phyloP scores from a whole-genome alignment of 2,797 vertebrate species.

The Fringilla coelebs region DNA sequence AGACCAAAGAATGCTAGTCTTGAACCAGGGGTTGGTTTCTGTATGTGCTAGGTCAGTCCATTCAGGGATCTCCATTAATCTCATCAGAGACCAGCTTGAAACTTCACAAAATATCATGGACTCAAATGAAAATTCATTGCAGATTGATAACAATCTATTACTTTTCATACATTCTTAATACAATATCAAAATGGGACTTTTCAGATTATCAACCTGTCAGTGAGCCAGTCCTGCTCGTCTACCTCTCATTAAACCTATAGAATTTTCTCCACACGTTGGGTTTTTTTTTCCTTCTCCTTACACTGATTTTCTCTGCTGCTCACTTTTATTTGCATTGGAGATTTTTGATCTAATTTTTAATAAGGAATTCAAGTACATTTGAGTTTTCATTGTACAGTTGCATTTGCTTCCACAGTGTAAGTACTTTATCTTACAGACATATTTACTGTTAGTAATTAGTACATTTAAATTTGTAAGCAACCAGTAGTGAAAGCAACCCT shows the following conservation, averaged over 20 bases:
- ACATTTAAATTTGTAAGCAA: background rate
- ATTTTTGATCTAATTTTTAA: background rate
- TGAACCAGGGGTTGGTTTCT: background rate
- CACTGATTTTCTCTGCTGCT: background rate
- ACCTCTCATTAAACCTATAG: background rate
- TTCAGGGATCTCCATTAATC: background rate
- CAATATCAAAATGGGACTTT: background rate
- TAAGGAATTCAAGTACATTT: background rate
- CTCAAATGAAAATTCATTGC: background rate
- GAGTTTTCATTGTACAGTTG: background rate
- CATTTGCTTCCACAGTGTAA: background rate
- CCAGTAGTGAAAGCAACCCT: background rate
- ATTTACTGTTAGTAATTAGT: background rate
- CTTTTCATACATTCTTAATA: background rate
- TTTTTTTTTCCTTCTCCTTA: background rate
- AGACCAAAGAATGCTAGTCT: background rate
- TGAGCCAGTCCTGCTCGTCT: background rate
- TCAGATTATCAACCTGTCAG: background rate
- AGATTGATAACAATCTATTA: background rate
- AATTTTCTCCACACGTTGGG: accelerated
- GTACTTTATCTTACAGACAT: background rate
- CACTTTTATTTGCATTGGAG: background rate
- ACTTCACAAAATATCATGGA: accelerated
- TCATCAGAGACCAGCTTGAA: background rate
- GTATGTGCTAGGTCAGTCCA: background rate